Evolutionary conservation across 2,113 vertebrate species (phyloP).

Genomic region (Tonatia bakeri): DNA sequence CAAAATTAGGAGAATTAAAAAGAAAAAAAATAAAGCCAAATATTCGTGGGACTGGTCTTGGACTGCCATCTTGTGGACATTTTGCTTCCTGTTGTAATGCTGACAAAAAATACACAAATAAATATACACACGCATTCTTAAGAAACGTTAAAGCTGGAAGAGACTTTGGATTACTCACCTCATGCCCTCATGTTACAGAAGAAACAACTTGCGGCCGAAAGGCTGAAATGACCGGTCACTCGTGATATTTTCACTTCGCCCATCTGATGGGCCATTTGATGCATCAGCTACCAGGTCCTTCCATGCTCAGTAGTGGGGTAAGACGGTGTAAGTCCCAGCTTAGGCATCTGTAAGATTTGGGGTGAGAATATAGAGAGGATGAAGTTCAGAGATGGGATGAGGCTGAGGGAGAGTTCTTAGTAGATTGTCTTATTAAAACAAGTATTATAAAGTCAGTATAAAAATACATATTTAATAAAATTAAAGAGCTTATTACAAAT

Average conservation of each 20-base stretch:
- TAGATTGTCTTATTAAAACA: neutral
- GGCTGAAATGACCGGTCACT: neutral
- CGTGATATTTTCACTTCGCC: neutral
- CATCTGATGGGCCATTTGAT: neutral
- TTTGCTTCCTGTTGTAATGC: neutral
- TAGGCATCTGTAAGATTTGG: neutral
- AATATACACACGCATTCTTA: neutral
- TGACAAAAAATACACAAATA: neutral
- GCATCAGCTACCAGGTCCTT: neutral
- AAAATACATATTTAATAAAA: neutral
- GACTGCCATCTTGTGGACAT: slow-evolving; percentile 68
- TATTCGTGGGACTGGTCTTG: neutral
- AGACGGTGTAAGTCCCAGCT: neutral
- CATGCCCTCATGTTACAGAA: neutral
- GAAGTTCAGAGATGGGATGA: neutral
- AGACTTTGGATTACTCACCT: neutral
- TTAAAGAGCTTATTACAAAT: neutral
- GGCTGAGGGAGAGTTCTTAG: neutral
- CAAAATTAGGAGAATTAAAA: neutral
- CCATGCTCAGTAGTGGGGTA: neutral
- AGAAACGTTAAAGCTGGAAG: neutral
- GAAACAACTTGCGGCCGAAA: neutral
- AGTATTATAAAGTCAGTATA: neutral
- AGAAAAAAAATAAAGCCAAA: neutral
- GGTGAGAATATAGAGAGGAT: neutral